Base-by-base conservation (phyloP, 2,797 vertebrate species). In the Gymnoscopelus braueri region DNA sequence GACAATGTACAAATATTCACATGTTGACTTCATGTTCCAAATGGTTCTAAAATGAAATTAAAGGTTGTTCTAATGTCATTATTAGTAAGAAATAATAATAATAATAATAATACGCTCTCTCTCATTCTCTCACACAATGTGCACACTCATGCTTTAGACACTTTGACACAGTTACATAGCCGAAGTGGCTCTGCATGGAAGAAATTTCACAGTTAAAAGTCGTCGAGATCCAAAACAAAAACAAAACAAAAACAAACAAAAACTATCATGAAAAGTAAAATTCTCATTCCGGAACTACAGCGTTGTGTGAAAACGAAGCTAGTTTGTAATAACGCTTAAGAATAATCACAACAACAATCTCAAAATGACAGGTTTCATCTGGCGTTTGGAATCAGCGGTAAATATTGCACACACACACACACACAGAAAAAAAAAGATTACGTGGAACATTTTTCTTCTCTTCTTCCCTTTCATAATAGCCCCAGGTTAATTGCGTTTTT, bases 341-440 rank as follows among this genome's bases (percentile, higher is more conserved):
- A 90, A 91, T 93, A 93, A 94, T 91, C 90, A 91, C 91, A 93
- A 93, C 93, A 92, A 93, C 92, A 93, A 93, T 88, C 73, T 65
- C 39, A 44, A 79, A 81, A 84, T 76, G 76, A 78, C 88, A 79
- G 85, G 86, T 85, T 84, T 44, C 39, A 82, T 85, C 79, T 79
- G 80, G 86, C 84, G 39, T 44, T 44, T 44, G 39, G 89, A 90
- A 89, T 87, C 87, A 88, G 86, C 81, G 59, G 64, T 78, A 87
- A 82, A 29, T 88, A 91, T 90, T 88, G 85, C 88, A 93, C 89
- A 82, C 39, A 3, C 39, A 44, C 39, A 44, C 39, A 2, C 39
- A 10, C 39, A 10, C 8, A 44, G 10, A 8, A 44, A 8, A 2
- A 82, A 86, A 84, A 89, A 67, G 79, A 88, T 81, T 69, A 86